A percentile compares a stretch with the other conserved stretches of the same genome.
Evolutionary conservation across 2,888 invertebrate species (phyloP).

Genomic region (Strigamia maritima): DNA sequence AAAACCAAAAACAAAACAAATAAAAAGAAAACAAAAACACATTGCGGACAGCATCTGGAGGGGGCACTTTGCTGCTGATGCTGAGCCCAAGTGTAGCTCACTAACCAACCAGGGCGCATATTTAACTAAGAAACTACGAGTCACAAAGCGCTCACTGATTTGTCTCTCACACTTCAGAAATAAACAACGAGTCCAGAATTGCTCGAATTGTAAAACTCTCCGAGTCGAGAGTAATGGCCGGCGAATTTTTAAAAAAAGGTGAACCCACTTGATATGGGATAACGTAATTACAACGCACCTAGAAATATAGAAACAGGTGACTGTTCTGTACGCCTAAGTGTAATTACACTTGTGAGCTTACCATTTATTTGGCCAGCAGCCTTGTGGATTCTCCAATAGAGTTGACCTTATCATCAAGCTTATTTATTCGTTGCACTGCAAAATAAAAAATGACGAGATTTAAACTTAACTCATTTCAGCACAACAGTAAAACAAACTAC

Average conservation of each 20-base stretch:
- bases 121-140: constrained; percentile 21
- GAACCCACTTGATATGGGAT: constrained; percentile 18
- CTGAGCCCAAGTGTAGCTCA: constrained; percentile 25
- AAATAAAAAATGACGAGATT: not conserved
- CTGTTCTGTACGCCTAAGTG: no score
- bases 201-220: constrained; percentile 18
- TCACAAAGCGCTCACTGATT: constrained; percentile 34
- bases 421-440: constrained; percentile 22
- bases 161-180: constrained; percentile 19
- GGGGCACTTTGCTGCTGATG: constrained; percentile 34
- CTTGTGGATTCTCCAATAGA: constrained; percentile 26
- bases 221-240: constrained; percentile 13
- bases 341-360: no score
- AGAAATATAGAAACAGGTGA: not conserved
- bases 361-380: constrained; percentile 33
- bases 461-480: not conserved
- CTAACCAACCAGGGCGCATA: constrained; percentile 31
- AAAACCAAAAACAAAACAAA: not conserved
- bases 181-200: constrained; percentile 16
- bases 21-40: not conserved
- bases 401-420: not conserved
- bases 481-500: not conserved
- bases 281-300: not conserved
- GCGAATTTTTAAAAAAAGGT: not conserved
- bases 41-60: constrained; percentile 31